Evolutionary conservation across 1,140 invertebrate species (phyloP), one percentile per base, ranked within the genome.

Genomic region (Streblospio benedicti): DNA sequence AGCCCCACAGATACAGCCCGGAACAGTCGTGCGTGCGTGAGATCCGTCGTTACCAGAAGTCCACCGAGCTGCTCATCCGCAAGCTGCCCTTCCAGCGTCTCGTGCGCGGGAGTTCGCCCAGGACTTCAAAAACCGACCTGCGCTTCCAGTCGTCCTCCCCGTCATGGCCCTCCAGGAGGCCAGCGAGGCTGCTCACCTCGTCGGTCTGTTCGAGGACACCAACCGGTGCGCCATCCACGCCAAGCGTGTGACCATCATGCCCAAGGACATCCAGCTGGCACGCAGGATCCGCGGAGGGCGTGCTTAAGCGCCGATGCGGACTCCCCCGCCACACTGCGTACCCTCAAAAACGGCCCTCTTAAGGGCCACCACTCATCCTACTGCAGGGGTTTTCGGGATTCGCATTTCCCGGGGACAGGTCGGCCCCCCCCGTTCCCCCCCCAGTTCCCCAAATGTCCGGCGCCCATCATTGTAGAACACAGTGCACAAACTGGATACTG

Each of bases 181-280:
- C 18, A 88, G 86, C 67, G 90, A 93, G 73, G 91, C 93, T 73
- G 88, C 90, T 27, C 92, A 91, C 71, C 73, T 92, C 59, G 89
- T 92, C 9, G 88, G 89, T 67, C 81, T 93, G 12, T 93, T 74
- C 82, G 91, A 94, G 84, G 90, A 93, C 78, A 92, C 90, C 61
- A 93, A 93, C 79, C 83, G 93, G 83, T 93, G 90, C 80, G 90
- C 91, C 62, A 93, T 93, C 76, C 91, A 94, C 72, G 91, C 91
- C 63, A 93, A 93, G 78, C 85, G 91, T 71, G 91, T 95, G 35
- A 94, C 91, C 64, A 94, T 95, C 72, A 94, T 94, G 91, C 91
- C 67, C 91, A 55, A 94, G 80, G 91, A 94, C 73, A 95, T 96
- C 70, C 92, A 95, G 65, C 64, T 76, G 59, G 74, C 74, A 28